Base-by-base conservation (phyloP, 2,797 vertebrate genomes). In the Gymnocypris eckloni region DNA sequence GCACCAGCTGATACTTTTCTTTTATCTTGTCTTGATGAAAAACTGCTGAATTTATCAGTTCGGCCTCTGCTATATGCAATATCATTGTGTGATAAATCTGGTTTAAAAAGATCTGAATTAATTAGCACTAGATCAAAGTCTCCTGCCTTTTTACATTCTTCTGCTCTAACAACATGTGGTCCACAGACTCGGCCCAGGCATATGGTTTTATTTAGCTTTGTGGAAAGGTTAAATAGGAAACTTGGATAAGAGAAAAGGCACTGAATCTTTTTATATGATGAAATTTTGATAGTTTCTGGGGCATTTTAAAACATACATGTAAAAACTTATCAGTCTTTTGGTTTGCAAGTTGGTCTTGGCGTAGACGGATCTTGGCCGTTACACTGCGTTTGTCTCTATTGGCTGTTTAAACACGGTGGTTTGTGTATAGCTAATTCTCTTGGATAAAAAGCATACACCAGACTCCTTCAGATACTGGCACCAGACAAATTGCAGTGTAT, bases 131-230 rank as follows among this genome's bases (percentile, higher is more conserved):
- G 90, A 92, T 91, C 88, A 90, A 92, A 91, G 92, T 88, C 79
- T 84, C 25, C 22, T 71, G 81, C 71, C 67, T 85, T 84, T 76
- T 67, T 64, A 52, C 33, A 28, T 72, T 86, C 83, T 87, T 86
- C 81, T 82, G 85, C 90, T 86, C 78, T 86, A 92, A 83, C 87
- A 90, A 92, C 93, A 92, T 93, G 89, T 94, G 90, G 88, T 91
- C 90, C 86, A 73, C 90, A 92, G 88, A 79, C 41, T 90, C 90
- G 86, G 87, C 85, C 85, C 82, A 86, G 88, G 94, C 93, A 95
- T 94, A 94, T 93, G 93, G 90, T 94, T 95, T 90, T 91, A 90
- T 93, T 96, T 96, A 94, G 88, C 88, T 90, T 93, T 91, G 91
- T 91, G 92, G 91, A 92, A 93, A 94, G 92, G 92, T 94, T 93